Conservation (phyloP, 2,797 vertebrate genomes). For the Tiaroga cobitis region DNA sequence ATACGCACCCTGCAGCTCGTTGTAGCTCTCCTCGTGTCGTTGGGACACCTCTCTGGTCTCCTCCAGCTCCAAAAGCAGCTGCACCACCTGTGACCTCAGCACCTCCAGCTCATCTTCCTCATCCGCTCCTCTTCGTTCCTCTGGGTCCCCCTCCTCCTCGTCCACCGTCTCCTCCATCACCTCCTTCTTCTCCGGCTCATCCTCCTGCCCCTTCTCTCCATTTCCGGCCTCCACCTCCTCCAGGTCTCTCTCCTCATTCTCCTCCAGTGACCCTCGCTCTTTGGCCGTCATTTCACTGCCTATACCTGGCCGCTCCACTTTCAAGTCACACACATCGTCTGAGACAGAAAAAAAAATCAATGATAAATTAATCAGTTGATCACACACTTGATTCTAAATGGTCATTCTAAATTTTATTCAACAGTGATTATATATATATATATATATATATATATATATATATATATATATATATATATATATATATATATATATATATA, state of each 20-base stretch:
- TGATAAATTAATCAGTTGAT: not conserved
- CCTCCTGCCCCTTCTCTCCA: constrained; percentile 65
- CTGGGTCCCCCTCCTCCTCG: constrained; percentile 42
- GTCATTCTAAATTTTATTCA: not conserved
- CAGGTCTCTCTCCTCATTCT: constrained; percentile 67
- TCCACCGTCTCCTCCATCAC: constrained; percentile 61
- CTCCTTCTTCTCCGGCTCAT: constrained; percentile 65
- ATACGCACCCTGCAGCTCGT: constrained; percentile 80
- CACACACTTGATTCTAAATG: not conserved
- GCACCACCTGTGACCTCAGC: constrained; percentile 78
- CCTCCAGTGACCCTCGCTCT: constrained; percentile 70
- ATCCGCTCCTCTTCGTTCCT: constrained; percentile 45
- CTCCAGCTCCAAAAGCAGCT: constrained; percentile 85
- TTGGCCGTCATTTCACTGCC: constrained; percentile 69
- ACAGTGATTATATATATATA: too few relatives aligned
- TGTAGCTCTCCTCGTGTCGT: constrained; percentile 82
- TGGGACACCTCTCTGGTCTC: constrained; percentile 82
- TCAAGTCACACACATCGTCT: constrained; percentile 78
- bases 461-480: too few relatives aligned
- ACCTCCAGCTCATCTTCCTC: constrained; percentile 80
- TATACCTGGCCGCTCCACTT: constrained; percentile 67
- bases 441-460: too few relatives aligned
- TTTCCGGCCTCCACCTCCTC: constrained; percentile 57
- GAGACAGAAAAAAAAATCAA: not conserved
- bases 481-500: too few relatives aligned